A percentile compares a stretch with the other conserved stretches of the same genome.
phyloP scores from a whole-genome alignment of 2,888 invertebrate genomes.

The Eupithecia abbreviata region DNA sequence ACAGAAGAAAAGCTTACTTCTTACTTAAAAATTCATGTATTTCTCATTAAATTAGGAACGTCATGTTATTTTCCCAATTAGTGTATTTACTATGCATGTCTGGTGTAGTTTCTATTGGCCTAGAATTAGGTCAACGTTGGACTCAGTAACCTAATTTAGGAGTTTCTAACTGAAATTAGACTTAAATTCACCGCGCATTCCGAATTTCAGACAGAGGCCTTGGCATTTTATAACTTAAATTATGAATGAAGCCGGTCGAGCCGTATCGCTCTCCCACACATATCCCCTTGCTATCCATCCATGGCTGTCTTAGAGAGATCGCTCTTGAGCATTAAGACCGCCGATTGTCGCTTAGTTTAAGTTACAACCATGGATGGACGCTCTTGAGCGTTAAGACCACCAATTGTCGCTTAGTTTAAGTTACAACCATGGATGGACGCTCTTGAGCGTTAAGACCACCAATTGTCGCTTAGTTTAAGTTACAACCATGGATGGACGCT shows the following conservation, averaged over 20 bases:
- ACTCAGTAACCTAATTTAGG: slow-evolving; percentile 14
- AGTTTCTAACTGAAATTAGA: slow-evolving; percentile 14
- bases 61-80: slow-evolving; percentile 20
- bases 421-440: too few species aligned
- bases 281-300: too few species aligned
- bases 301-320: too few species aligned
- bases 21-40: not conserved
- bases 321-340: too few species aligned
- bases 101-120: slow-evolving; percentile 17
- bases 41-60: slow-evolving; percentile 12
- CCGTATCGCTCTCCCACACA: too few species aligned
- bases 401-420: too few species aligned
- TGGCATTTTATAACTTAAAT: not conserved
- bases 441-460: too few species aligned
- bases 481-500: too few species aligned
- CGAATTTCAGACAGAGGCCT: not conserved
- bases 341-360: too few species aligned
- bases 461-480: too few species aligned
- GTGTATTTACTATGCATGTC: slow-evolving; percentile 10
- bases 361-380: too few species aligned
- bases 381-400: too few species aligned
- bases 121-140: slow-evolving; percentile 10
- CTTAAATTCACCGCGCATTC: not conserved
- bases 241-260: not conserved
- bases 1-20: not conserved